These are phyloP conservation scores for Stichopus chloronotus DNA, from an alignment of 35 echinoderm and acorn worm genomes.

Conservation along the genomic window DNA sequence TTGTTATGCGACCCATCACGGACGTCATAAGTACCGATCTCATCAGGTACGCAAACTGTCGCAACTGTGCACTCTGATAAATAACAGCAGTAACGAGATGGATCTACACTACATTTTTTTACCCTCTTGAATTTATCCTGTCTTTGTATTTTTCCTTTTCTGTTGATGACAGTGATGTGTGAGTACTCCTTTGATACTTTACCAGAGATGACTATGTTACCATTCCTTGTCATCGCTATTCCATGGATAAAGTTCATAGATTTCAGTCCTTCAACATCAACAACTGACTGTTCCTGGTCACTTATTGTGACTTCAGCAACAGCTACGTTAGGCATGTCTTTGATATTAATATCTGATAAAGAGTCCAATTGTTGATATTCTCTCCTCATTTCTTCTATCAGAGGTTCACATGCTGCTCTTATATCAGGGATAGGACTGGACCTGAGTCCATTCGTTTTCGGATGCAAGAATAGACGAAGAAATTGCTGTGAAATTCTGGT, in stretches of 20 bases:
- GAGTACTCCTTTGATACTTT: not conserved
- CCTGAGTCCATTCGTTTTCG: not conserved
- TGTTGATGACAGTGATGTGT: conserved; percentile 6
- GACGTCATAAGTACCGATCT: too few species aligned
- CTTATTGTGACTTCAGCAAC: not conserved
- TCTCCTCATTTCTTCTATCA: not conserved
- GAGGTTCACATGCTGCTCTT: not conserved
- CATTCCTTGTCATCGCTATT: not conserved
- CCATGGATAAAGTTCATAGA: not conserved
- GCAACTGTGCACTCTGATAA: too few species aligned
- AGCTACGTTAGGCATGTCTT: too few species aligned
- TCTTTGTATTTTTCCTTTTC: not conserved
- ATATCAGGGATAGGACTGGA: not conserved
- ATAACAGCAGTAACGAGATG: not conserved
- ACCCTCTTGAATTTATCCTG: not conserved
- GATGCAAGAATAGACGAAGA: not conserved
- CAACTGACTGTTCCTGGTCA: not conserved
- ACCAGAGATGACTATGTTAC: not conserved
- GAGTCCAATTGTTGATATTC: too few species aligned
- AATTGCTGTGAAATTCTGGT: not conserved
- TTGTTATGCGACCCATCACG: not conserved
- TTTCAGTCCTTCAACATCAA: not conserved
- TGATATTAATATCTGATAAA: too few species aligned
- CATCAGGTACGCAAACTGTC: too few species aligned
- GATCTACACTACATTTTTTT: not conserved